Percentiles rank a stretch among this genome's conserved stretches.
Conservation (phyloP, 2,888 invertebrate genomes). For the Muschampia plurimacula region DNA sequence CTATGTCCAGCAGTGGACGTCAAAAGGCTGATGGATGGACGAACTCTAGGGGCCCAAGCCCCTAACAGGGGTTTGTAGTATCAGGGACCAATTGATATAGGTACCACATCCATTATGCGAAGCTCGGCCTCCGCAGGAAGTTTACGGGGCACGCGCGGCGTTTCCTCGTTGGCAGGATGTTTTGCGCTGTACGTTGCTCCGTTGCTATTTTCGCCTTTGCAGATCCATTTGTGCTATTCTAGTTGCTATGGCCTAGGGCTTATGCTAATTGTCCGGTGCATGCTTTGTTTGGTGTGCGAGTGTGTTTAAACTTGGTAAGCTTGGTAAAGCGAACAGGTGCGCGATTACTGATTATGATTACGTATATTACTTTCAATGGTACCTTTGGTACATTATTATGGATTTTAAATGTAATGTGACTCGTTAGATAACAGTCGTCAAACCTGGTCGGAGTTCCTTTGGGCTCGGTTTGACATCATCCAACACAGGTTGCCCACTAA, state of each 20-base stretch:
- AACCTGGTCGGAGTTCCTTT: too few relatives aligned
- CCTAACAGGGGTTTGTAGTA: too few relatives aligned
- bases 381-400: too few relatives aligned
- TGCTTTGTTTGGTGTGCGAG: constrained; percentile 13
- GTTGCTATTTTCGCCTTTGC: constrained; percentile 29
- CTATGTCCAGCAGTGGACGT: too few relatives aligned
- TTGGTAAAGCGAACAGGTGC: neutral
- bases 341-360: neutral
- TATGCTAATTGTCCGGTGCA: constrained; percentile 25
- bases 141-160: constrained; percentile 66
- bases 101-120: neutral
- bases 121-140: constrained; percentile 60
- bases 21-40: too few relatives aligned
- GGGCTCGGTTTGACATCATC: too few relatives aligned
- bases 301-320: neutral
- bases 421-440: too few relatives aligned
- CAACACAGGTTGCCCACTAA: too few relatives aligned
- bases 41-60: too few relatives aligned
- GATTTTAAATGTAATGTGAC: too few relatives aligned
- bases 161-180: constrained; percentile 63
- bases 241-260: constrained; percentile 27
- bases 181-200: constrained; percentile 50
- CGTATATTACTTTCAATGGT: too few relatives aligned
- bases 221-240: constrained; percentile 32
- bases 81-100: too few relatives aligned